Conservation (phyloP, 37 sponge, comb jelly and placozoan genomes). For the Bolinopsis microptera region DNA sequence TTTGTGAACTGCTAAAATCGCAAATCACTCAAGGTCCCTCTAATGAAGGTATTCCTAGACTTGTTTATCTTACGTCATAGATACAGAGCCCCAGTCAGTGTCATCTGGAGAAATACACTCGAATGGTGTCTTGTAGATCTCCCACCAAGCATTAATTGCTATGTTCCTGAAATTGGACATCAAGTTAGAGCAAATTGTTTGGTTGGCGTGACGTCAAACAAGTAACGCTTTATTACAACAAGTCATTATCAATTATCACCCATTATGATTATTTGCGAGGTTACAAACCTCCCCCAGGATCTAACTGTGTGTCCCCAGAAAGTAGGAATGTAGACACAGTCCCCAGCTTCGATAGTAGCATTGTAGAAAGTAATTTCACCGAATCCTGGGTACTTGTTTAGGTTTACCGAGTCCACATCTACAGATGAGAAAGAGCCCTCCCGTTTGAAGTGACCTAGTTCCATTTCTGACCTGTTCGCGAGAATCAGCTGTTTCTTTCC, state of each 20-base stretch:
- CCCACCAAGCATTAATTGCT: slow-evolving; percentile 63
- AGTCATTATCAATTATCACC: no score
- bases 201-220: no score
- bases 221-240: no score
- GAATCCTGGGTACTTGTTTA: slow-evolving; percentile 26
- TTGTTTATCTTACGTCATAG: background rate
- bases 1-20: no score
- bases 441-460: background rate
- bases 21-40: no score
- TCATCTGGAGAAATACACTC: background rate
- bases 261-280: no score
- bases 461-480: background rate
- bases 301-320: slow-evolving; percentile 49
- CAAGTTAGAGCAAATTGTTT: no score
- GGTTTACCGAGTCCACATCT: slow-evolving; percentile 26
- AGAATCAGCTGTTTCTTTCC: slow-evolving; percentile 63
- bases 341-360: slow-evolving; percentile 53
- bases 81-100: slow-evolving; percentile 1
- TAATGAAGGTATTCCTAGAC: no score
- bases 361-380: slow-evolving; percentile 41
- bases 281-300: slow-evolving; percentile 48
- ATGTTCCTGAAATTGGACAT: slow-evolving; percentile 1
- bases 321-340: slow-evolving; percentile 39
- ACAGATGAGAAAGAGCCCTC: slow-evolving; percentile 15
- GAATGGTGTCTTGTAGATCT: slow-evolving; percentile 20